These are phyloP conservation scores for Rhizoglyphus robini DNA, from an alignment of 1,140 invertebrate species.

Conservation along the genomic window DNA sequence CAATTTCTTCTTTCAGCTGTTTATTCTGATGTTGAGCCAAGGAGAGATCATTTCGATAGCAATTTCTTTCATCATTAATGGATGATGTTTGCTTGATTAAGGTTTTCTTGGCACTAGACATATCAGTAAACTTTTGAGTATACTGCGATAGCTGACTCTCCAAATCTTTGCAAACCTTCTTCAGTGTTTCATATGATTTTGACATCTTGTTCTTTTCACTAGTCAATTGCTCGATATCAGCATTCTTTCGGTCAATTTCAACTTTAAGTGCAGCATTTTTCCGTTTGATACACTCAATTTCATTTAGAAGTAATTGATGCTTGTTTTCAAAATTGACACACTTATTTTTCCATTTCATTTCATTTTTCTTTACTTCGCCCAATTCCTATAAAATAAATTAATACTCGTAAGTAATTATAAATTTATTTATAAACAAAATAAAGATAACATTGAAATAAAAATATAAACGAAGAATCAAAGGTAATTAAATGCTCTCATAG, in stretches of 20 bases:
- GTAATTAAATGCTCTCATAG: too few species aligned
- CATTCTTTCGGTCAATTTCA: background rate
- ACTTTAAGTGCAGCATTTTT: slow-evolving; percentile 8
- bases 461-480: too few species aligned
- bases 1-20: background rate
- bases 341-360: slow-evolving; percentile 6
- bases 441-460: background rate
- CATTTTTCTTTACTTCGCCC: background rate
- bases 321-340: background rate
- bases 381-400: slow-evolving; percentile 13
- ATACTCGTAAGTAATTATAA: background rate
- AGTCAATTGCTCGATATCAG: background rate
- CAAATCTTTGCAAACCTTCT: background rate
- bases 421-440: background rate
- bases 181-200: background rate
- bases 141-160: background rate
- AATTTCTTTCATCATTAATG: background rate
- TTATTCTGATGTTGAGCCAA: background rate
- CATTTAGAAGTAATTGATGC: background rate
- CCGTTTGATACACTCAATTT: background rate
- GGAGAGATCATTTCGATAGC: background rate
- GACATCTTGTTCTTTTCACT: background rate
- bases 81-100: background rate
- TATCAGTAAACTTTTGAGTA: background rate
- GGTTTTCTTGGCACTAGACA: background rate